These are phyloP conservation scores for Homarus gammarus DNA, from an alignment of 2,888 invertebrate species.

Conservation along the genomic window DNA sequence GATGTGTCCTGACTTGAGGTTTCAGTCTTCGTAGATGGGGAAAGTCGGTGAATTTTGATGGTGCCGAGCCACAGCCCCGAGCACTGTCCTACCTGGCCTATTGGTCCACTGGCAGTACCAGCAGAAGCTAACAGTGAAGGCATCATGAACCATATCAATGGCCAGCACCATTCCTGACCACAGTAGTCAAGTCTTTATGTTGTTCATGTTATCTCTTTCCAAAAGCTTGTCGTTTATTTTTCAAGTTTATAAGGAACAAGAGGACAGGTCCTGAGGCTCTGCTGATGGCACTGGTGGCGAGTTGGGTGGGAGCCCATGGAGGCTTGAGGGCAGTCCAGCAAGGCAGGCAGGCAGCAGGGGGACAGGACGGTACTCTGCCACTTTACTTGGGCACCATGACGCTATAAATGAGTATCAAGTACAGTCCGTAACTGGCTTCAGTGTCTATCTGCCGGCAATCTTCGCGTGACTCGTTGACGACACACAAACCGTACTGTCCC, in stretches of 20 bases:
- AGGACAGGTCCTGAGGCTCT: conserved; percentile 35
- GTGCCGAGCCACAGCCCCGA: conserved; percentile 54
- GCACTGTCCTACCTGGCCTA: conserved; percentile 45
- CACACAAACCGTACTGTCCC: conserved; percentile 57
- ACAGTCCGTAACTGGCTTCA: conserved; percentile 34
- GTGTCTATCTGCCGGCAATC: conserved; percentile 22
- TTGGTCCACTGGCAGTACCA: conserved; percentile 41
- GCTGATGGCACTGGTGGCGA: conserved; percentile 57
- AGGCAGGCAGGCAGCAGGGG: conserved; percentile 70
- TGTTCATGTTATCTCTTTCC: conserved; percentile 24
- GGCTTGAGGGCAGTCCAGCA: conserved; percentile 67
- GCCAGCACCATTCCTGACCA: conserved; percentile 47
- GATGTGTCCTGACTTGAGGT: conserved; percentile 73
- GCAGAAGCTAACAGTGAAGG: conserved; percentile 41
- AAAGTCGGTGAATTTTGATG: conserved; percentile 67
- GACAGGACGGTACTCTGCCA: conserved; percentile 61
- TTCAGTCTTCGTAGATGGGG: conserved; percentile 67
- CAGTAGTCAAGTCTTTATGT: conserved; percentile 21
- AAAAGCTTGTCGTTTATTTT: conserved; percentile 17
- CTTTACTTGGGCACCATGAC: conserved; percentile 55
- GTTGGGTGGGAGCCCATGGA: conserved; percentile 61
- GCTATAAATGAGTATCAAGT: conserved; percentile 32
- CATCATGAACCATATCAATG: conserved; percentile 29
- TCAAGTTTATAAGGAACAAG: conserved; percentile 30
- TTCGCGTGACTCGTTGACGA: conserved; percentile 14